phyloP scores from a whole-genome alignment of 2,113 vertebrate genomes.

The Tympanuchus pallidicinctus region DNA sequence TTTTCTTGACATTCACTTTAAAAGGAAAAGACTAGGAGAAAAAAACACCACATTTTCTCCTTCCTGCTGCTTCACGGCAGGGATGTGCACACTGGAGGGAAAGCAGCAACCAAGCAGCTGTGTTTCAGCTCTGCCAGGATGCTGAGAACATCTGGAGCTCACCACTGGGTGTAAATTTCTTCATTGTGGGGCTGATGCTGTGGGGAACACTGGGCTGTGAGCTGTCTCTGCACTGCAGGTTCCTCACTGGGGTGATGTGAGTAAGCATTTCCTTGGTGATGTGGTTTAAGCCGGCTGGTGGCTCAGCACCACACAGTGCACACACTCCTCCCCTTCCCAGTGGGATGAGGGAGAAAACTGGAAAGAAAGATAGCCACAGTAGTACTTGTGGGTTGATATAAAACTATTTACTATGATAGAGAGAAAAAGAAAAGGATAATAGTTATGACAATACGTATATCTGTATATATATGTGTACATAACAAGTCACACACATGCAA shows the following conservation, averaged over 20 bases:
- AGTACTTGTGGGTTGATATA: too few species aligned
- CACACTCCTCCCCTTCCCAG: too few species aligned
- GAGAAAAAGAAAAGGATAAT: too few species aligned
- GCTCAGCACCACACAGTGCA: too few species aligned
- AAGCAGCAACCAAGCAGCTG: accelerated
- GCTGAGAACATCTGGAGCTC: background rate
- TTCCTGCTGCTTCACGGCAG: background rate
- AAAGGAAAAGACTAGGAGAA: background rate
- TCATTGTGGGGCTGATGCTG: background rate
- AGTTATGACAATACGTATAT: too few species aligned
- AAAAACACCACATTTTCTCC: background rate
- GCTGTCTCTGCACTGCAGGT: background rate
- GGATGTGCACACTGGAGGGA: accelerated
- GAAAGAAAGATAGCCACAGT: too few species aligned
- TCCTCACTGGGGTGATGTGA: accelerated
- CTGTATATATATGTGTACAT: too few species aligned
- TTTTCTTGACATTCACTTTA: background rate
- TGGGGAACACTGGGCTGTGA: too few species aligned
- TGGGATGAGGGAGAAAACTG: too few species aligned
- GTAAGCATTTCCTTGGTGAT: background rate
- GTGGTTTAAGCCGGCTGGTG: too few species aligned
- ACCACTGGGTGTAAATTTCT: background rate
- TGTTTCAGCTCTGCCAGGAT: background rate
- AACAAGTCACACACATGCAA: too few species aligned
- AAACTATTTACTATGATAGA: too few species aligned